Base-by-base conservation (phyloP, 2,113 vertebrate species). In the Mustela nigripes region DNA sequence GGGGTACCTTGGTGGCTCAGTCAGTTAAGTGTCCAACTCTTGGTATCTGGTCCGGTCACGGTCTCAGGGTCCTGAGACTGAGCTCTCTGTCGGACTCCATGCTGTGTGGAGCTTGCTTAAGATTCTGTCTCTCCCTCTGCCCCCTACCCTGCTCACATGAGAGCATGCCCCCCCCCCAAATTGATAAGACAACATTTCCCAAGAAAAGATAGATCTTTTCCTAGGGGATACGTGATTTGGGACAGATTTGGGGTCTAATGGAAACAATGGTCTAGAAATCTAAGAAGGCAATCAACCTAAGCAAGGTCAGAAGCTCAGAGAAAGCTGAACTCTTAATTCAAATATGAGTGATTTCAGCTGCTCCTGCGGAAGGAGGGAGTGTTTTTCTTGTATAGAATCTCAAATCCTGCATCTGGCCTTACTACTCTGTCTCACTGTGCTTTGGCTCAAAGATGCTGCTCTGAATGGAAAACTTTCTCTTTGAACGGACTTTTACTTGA, bases 301-400 rank as follows among this genome's bases (percentile, higher is more conserved):
- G 71, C 28, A 95, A 86, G n/a, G 10, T 87, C 86, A 97, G n/a
- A 92, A 3, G 9, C 31, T 28, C 53, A 94, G 58, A 86, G 24
- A 71, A 15, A 67, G 36, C 33, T 73, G 36, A 94, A 95, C 28
- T 65, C 42, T 92, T 91, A 73, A 39, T 93, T 96, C 84, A 92
- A 22, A 79, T 96, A 65, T 97, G 86, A 94, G 92, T 96, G 63
- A 79, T 89, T 80, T 97, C 96, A 74, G 65, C 90, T 95, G 53
- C 6, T 48, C 56, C 62, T 80, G 16, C 69, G 15, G 62, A 79
- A 82, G 7, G 28, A 93, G 8, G 65, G 36, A 81, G 5, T 95
- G 67, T 79, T 96, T 96, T 97, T 89, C 74, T 92, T 92, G 33
- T 96, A 60, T 67, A 53, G 67, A 90, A 83, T 87, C 56, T 85